A percentile compares a stretch with the other conserved stretches of the same genome.
These are phyloP conservation scores for Aurelia sp. DNA, from an alignment of 30 jellyfish, hydroid and myxozoan genomes.

Conservation along the genomic window DNA sequence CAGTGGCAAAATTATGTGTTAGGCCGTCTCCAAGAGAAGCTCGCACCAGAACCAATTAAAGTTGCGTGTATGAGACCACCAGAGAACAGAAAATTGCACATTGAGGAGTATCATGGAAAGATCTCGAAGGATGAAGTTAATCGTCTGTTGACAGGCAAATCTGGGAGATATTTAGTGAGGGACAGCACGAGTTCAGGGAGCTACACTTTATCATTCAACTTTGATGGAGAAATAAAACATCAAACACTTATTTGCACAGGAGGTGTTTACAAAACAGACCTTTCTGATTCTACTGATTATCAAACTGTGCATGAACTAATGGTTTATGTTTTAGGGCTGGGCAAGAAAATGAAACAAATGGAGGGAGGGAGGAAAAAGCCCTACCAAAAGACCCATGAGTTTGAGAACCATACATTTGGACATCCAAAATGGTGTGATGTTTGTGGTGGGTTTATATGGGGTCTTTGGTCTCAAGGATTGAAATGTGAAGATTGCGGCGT, in stretches of 20 bases:
- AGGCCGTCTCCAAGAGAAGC: constrained; percentile 84
- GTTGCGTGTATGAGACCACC: constrained; percentile 95
- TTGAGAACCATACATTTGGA: constrained; percentile 68
- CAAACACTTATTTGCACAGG: constrained; percentile 66
- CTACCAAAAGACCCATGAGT: constrained; percentile 82
- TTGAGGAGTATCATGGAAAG: constrained; percentile 90
- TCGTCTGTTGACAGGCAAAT: constrained; percentile 74
- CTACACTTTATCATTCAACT: constrained; percentile 87
- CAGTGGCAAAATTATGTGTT: constrained; percentile 68
- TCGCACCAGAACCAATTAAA: constrained; percentile 87
- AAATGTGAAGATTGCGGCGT: constrained; percentile 96
- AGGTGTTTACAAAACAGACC: constrained; percentile 61
- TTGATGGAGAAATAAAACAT: constrained; percentile 84
- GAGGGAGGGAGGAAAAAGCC: constrained; percentile 66
- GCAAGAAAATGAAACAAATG: constrained; percentile 52
- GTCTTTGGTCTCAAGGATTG: constrained; percentile 87
- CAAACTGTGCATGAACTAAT: constrained; percentile 74
- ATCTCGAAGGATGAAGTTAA: constrained; percentile 79
- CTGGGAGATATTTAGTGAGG: constrained; percentile 90
- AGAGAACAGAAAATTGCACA: constrained; percentile 67
- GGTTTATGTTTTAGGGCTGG: constrained; percentile 76
- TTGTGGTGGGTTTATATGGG: constrained; percentile 94
- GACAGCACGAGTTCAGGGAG: constrained; percentile 82
- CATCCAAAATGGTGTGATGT: constrained; percentile 98
- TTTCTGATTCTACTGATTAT: constrained; percentile 64